Conservation (phyloP, 2,888 invertebrate genomes). For the Chaitophorus viminalis region DNA sequence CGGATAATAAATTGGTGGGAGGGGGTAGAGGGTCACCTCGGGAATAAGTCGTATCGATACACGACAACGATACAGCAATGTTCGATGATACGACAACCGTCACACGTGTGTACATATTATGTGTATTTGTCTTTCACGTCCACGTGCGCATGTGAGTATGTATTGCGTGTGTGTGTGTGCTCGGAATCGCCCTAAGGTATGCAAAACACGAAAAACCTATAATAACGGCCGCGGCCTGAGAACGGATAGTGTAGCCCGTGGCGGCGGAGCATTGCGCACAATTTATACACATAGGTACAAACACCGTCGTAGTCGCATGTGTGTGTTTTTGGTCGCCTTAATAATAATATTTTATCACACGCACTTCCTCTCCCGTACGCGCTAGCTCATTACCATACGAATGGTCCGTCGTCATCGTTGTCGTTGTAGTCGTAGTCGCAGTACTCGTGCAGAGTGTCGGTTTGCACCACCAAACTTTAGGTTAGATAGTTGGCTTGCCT, state of each 20-base stretch:
- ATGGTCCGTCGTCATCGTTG: background rate
- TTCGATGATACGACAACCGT: background rate
- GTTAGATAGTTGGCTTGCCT: no score
- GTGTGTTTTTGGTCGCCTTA: background rate
- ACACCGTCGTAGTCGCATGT: background rate
- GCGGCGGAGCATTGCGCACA: background rate
- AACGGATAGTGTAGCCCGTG: background rate
- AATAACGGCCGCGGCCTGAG: background rate
- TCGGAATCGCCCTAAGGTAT: conserved; percentile 25
- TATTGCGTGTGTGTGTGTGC: background rate
- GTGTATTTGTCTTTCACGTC: background rate
- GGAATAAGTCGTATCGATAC: background rate
- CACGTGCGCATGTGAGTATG: background rate
- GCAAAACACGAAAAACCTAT: conserved; percentile 59
- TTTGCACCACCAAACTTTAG: no score
- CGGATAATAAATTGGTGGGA: background rate
- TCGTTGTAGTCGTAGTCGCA: background rate
- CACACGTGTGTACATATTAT: background rate
- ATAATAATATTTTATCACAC: conserved; percentile 44
- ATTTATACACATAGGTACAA: conserved; percentile 1
- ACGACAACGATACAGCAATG: background rate
- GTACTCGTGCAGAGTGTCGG: no score
- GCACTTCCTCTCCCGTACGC: conserved; percentile 11
- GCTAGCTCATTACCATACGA: conserved; percentile 22
- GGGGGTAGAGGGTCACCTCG: background rate